phyloP scores from a whole-genome alignment of 2,113 vertebrate genomes.

The Strix aluco region DNA sequence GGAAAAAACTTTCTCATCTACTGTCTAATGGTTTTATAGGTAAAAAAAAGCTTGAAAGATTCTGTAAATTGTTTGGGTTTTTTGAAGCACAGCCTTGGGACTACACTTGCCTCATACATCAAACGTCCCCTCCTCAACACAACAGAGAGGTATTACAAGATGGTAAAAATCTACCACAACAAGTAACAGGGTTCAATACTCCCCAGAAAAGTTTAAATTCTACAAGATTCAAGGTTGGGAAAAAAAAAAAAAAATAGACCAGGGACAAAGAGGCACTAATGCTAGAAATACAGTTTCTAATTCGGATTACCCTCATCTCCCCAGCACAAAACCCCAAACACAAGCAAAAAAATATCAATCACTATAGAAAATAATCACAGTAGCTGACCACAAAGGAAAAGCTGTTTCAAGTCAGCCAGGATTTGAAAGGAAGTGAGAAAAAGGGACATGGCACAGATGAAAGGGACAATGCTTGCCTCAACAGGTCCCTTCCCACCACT shows the following conservation, averaged over 20 bases:
- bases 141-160: rapidly evolving
- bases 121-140: background rate
- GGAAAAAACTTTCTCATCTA: background rate
- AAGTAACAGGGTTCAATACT: background rate
- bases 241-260: background rate
- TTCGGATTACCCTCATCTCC: background rate
- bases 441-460: background rate
- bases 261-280: background rate
- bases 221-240: background rate
- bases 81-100: background rate
- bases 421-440: background rate
- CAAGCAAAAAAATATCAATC: background rate
- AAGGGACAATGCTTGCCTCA: background rate
- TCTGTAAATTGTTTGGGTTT: background rate
- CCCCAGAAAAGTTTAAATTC: background rate
- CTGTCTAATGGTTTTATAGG: background rate
- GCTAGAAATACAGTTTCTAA: background rate
- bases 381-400: background rate
- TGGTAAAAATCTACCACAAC: background rate
- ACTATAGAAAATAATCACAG: background rate
- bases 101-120: background rate
- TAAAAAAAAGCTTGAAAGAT: background rate
- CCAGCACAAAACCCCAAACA: background rate
- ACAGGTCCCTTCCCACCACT: background rate
- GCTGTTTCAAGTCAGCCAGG: background rate